A percentile compares a stretch with the other conserved stretches of the same genome.
Evolutionary conservation across 2,113 vertebrate genomes (phyloP).

Genomic region (Dromiciops gliroides): DNA sequence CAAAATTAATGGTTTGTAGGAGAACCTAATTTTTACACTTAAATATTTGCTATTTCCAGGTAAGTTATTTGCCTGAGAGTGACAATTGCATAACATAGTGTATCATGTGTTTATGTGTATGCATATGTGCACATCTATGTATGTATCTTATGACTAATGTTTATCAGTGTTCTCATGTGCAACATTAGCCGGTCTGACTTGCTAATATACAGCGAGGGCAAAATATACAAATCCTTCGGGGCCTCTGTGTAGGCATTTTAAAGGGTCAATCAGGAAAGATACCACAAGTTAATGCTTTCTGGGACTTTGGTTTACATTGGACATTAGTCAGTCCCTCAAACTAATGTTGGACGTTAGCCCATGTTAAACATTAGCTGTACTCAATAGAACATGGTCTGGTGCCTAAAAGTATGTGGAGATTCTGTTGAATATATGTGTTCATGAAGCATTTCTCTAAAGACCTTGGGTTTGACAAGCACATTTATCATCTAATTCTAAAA

Average conservation of each 20-base stretch:
- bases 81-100: accelerated
- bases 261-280: background rate
- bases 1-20: slow-evolving; percentile 51
- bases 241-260: background rate
- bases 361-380: background rate
- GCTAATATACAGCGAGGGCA: background rate
- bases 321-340: background rate
- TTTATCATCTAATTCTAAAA: background rate
- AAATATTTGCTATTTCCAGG: slow-evolving; percentile 69
- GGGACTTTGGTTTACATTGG: background rate
- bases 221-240: background rate
- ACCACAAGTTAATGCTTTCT: background rate
- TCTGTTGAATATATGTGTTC: background rate
- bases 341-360: background rate
- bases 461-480: background rate
- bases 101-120: background rate
- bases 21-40: slow-evolving; percentile 61
- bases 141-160: background rate
- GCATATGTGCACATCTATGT: accelerated
- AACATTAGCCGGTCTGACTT: background rate
- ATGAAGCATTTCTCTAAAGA: background rate
- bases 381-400: background rate
- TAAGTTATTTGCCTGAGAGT: slow-evolving; percentile 74
- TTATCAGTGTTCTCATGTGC: background rate
- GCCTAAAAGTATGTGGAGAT: background rate